Evolutionary conservation across 1,140 invertebrate genomes (phyloP).

Genomic region (Himalopsyche phryganea): DNA sequence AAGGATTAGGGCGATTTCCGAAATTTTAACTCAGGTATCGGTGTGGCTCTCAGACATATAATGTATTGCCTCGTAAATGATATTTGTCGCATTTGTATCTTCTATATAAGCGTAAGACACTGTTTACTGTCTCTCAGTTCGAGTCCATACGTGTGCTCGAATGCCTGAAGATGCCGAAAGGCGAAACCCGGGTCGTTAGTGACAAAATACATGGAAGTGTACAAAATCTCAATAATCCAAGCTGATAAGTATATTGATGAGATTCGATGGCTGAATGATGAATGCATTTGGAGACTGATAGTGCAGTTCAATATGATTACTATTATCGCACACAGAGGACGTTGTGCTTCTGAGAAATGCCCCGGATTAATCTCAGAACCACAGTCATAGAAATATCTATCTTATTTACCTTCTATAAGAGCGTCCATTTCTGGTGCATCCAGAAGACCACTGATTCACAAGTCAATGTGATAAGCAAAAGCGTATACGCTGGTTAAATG

Average conservation of each 20-base stretch:
- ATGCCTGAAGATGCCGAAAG: too few species aligned
- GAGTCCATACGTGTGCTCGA: too few species aligned
- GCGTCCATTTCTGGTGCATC: conserved; percentile 67
- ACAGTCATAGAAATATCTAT: conserved; percentile 73
- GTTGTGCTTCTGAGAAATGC: conserved; percentile 66
- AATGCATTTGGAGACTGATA: conserved; percentile 55
- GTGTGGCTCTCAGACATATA: too few species aligned
- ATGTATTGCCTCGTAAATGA: too few species aligned
- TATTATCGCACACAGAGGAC: conserved; percentile 70
- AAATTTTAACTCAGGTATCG: too few species aligned
- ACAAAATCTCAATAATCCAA: too few species aligned
- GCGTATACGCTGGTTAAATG: conserved; percentile 52
- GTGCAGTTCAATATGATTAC: conserved; percentile 58
- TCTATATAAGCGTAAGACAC: too few species aligned
- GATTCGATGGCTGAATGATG: conserved; percentile 48
- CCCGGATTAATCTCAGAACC: conserved; percentile 61
- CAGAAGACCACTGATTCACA: conserved; percentile 80
- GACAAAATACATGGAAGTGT: too few species aligned
- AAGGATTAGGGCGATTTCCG: too few species aligned
- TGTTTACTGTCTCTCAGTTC: too few species aligned
- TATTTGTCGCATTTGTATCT: too few species aligned
- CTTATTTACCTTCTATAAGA: conserved; percentile 74
- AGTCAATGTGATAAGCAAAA: conserved; percentile 76
- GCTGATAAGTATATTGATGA: conserved; percentile 44
- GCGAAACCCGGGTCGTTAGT: too few species aligned